A percentile compares a stretch with the other conserved stretches of the same genome.
phyloP scores from a whole-genome alignment of 1,140 invertebrate species.

The Eueides isabella region DNA sequence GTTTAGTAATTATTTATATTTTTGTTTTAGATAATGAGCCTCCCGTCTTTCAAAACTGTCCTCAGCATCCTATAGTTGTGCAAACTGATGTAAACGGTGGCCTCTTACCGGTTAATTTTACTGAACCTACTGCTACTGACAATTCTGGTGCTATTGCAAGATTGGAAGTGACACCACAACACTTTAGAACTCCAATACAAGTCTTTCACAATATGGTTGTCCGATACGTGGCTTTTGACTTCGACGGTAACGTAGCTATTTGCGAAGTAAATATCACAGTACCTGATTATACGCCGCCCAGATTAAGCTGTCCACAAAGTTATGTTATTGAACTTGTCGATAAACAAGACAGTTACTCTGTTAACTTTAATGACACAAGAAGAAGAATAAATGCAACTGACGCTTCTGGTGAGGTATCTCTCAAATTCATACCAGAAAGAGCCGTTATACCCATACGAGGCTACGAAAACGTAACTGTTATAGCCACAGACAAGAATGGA shows the following conservation, averaged over 20 bases:
- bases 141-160: conserved; percentile 97
- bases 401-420: conserved; percentile 92
- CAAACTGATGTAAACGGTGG: conserved; percentile 93
- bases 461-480: conserved; percentile 97
- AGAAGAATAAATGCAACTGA: conserved; percentile 93
- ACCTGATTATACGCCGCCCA: conserved; percentile 96
- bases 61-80: conserved; percentile 94
- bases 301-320: conserved; percentile 96
- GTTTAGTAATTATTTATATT: conserved; percentile 5
- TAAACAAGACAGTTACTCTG: conserved; percentile 93
- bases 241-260: conserved; percentile 98
- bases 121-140: conserved; percentile 95
- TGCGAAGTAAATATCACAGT: conserved; percentile 98
- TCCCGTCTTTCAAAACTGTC: conserved; percentile 97
- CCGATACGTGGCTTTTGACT: conserved; percentile 97
- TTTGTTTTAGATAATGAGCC: conserved; percentile 94
- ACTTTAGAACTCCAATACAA: conserved; percentile 94
- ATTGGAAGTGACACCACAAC: conserved; percentile 94
- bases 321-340: conserved; percentile 97
- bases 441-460: conserved; percentile 94
- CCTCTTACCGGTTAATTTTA: conserved; percentile 94
- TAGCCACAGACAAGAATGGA: conserved; percentile 93
- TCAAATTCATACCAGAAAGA: conserved; percentile 92
- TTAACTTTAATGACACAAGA: conserved; percentile 96
- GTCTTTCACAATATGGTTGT: conserved; percentile 96